phyloP scores from a whole-genome alignment of 1,140 invertebrate genomes.

The Drosophila willistoni region DNA sequence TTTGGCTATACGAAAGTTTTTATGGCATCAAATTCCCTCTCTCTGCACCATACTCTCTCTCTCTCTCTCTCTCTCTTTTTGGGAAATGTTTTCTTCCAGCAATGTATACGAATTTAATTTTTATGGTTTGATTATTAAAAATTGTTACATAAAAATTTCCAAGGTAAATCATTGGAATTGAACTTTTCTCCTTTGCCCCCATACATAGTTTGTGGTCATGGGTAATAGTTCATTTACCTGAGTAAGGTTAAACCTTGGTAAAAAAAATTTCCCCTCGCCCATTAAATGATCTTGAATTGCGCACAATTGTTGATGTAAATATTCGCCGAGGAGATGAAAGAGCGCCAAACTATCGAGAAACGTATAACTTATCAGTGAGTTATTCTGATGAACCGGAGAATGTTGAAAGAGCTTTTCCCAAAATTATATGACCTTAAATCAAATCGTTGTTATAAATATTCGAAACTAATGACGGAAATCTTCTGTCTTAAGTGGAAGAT shows the following conservation, averaged over 20 bases:
- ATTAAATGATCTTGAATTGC: constrained; percentile 25
- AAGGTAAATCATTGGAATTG: constrained; percentile 47
- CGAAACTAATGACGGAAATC: background rate
- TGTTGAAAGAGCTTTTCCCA: background rate
- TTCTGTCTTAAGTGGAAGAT: background rate
- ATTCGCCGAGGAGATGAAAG: constrained; percentile 4
- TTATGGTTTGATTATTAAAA: constrained; percentile 66
- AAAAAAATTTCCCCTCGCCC: background rate
- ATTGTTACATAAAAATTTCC: constrained; percentile 69
- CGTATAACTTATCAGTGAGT: constrained; percentile 4
- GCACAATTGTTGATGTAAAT: constrained; percentile 35
- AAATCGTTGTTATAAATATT: background rate
- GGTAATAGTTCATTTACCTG: constrained; percentile 70
- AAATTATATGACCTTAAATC: background rate
- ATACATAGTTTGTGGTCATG: constrained; percentile 62
- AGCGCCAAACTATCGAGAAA: background rate
- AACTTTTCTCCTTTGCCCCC: background rate
- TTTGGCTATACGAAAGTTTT: constrained; percentile 62
- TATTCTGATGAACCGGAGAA: constrained; percentile 21
- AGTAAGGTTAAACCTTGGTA: constrained; percentile 39
- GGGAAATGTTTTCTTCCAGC: constrained; percentile 4
- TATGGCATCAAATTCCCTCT: constrained; percentile 38
- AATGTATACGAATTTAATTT: constrained; percentile 44
- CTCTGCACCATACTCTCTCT: background rate
- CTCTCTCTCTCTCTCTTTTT: background rate